phyloP scores from a whole-genome alignment of 2,888 invertebrate genomes.

The Spisula subtruncata region DNA sequence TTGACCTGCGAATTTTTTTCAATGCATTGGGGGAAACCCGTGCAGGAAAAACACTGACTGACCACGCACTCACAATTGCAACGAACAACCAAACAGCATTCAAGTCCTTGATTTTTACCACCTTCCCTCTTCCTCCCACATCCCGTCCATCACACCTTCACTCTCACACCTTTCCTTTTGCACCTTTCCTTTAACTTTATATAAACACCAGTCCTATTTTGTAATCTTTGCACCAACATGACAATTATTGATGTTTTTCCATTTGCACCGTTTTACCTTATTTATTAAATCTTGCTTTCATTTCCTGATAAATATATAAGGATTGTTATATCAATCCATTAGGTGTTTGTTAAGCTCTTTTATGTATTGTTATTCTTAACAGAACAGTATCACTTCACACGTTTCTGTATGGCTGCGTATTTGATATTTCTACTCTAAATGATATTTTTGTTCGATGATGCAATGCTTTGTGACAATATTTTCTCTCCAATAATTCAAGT shows the following conservation, averaged over 20 bases:
- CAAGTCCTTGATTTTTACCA: too few species aligned
- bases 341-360: not conserved
- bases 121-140: too few species aligned
- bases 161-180: too few species aligned
- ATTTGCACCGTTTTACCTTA: not conserved
- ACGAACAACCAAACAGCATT: too few species aligned
- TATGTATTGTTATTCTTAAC: slow-evolving; percentile 21
- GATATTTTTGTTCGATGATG: not conserved
- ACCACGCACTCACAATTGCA: too few species aligned
- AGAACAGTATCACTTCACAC: not conserved
- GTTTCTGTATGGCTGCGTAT: not conserved
- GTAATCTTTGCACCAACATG: not conserved
- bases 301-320: not conserved
- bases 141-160: too few species aligned
- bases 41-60: too few species aligned
- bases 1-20: too few species aligned
- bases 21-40: too few species aligned
- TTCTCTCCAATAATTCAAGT: not conserved
- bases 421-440: slow-evolving; percentile 11
- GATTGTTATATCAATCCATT: not conserved
- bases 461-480: slow-evolving; percentile 15
- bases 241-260: not conserved
- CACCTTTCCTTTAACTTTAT: too few species aligned
- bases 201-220: too few species aligned
- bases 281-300: not conserved